A percentile compares a stretch with the other conserved stretches of the same genome.
phyloP scores from a whole-genome alignment of 2,797 vertebrate genomes.

The Brotula barbata region DNA sequence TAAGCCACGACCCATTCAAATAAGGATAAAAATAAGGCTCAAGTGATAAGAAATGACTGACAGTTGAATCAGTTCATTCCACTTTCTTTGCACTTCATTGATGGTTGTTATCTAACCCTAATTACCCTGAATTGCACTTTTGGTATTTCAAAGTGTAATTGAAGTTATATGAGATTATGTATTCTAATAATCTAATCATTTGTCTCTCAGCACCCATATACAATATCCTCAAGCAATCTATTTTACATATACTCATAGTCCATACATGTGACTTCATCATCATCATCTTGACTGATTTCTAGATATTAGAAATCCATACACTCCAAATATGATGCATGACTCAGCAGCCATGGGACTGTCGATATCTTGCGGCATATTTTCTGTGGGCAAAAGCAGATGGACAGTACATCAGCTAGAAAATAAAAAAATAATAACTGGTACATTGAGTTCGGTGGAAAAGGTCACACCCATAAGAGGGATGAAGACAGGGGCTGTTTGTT shows the following conservation, averaged over 20 bases:
- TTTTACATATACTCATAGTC: constrained; percentile 67
- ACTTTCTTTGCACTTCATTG: constrained; percentile 27
- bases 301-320: constrained; percentile 78
- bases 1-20: not conserved
- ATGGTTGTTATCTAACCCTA: constrained; percentile 13
- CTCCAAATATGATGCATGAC: constrained; percentile 71
- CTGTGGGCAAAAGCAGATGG: constrained; percentile 18
- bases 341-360: constrained; percentile 49
- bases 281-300: constrained; percentile 67
- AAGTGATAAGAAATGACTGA: constrained; percentile 14
- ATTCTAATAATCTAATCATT: constrained; percentile 67
- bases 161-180: constrained; percentile 55
- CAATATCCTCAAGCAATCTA: constrained; percentile 60
- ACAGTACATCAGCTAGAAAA: constrained; percentile 39
- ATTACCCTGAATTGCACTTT: constrained; percentile 42
- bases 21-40: constrained; percentile 17
- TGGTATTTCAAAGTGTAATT: constrained; percentile 47
- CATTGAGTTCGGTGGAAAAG: constrained; percentile 61
- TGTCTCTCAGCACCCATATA: constrained; percentile 52
- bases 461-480: constrained; percentile 65
- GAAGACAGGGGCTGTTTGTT: constrained; percentile 57
- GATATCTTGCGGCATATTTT: constrained; percentile 46
- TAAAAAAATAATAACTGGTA: constrained; percentile 69
- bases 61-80: not conserved
- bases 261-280: constrained; percentile 70